Evolutionary conservation across 2,888 invertebrate species (phyloP), one percentile per base, ranked within the genome.

Genomic region (Esperia sulphurella): DNA sequence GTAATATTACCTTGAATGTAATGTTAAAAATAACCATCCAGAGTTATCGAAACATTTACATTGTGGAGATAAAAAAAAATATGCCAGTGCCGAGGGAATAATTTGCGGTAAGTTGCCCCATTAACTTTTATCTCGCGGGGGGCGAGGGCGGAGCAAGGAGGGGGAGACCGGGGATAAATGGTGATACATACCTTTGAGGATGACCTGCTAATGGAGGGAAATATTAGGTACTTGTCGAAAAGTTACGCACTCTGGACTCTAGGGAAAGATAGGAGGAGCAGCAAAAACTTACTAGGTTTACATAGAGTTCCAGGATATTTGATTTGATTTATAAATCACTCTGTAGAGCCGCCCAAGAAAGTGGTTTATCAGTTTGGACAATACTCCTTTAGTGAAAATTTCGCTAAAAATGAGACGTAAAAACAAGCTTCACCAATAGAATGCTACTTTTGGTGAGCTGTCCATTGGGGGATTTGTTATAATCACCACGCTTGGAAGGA

Each of bases 71-170:
- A 66, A 59, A 58, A 59, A 69, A 66, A 72, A 73, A 73, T 67
- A 71, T 70, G 66, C 59, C 54, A 43, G 21, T 55, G 55, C 58
- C 63, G 39, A 39, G 77, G 80, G 79, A 75, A 80, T 81, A 77
- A 83, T 82, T 82, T 70, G 76, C 65, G 75, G 79, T 79, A 82
- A 84, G 82, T 82, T 82, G 81, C 71, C 46, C 78, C 83, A 84
- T 85, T 84, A 85, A 83, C 75, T 84, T 84, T 84, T 83, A 83
- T 84, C 83, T 83, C 62, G 58, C 59, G 66, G 65, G 63, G 63
- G 53, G 49, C 44, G 54, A 61, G 58, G 66, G 38, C 42, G 54
- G 58, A 66, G 38, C 42, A 54, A 56, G 53, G 51, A 46, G 45
- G 51, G 48, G 46, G 44, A 8, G 43, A 6, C 21, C 14, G 64